Percentiles rank a stretch among this genome's conserved stretches.
Conservation (phyloP, 1,140 invertebrate genomes). For the Calycopis cecrops region DNA sequence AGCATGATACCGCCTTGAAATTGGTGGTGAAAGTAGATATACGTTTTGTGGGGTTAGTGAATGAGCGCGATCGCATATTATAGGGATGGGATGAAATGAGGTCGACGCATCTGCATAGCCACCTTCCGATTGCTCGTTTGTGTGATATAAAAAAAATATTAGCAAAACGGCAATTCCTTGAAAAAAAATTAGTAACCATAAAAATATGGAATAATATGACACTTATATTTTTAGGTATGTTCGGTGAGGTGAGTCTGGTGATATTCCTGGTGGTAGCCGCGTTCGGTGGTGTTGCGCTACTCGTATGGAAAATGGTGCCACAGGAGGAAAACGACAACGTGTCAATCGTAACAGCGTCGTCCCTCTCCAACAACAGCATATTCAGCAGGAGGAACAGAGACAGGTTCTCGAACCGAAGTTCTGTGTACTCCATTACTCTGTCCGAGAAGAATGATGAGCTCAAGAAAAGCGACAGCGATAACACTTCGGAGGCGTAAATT, state of each 20-base stretch:
- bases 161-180: too few relatives aligned
- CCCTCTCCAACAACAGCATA: constrained; percentile 51
- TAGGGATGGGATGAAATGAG: too few relatives aligned
- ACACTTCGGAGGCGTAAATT: constrained; percentile 67
- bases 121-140: too few relatives aligned
- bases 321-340: constrained; percentile 50
- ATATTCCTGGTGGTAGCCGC: constrained; percentile 69
- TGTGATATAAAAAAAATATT: too few relatives aligned
- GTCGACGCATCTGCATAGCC: too few relatives aligned
- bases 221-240: constrained; percentile 56
- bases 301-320: constrained; percentile 71
- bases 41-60: too few relatives aligned
- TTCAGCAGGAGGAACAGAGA: constrained; percentile 58
- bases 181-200: too few relatives aligned
- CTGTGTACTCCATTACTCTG: constrained; percentile 68
- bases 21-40: too few relatives aligned
- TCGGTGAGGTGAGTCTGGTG: constrained; percentile 61
- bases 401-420: constrained; percentile 63
- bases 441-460: constrained; percentile 65
- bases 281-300: constrained; percentile 62
- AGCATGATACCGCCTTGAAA: too few relatives aligned
- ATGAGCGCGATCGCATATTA: too few relatives aligned
- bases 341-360: constrained; percentile 50
- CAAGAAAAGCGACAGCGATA: constrained; percentile 59
- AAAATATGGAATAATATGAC: too few relatives aligned